These are phyloP conservation scores for Neoascia interrupta DNA, from an alignment of 2,888 invertebrate species.

Conservation along the genomic window DNA sequence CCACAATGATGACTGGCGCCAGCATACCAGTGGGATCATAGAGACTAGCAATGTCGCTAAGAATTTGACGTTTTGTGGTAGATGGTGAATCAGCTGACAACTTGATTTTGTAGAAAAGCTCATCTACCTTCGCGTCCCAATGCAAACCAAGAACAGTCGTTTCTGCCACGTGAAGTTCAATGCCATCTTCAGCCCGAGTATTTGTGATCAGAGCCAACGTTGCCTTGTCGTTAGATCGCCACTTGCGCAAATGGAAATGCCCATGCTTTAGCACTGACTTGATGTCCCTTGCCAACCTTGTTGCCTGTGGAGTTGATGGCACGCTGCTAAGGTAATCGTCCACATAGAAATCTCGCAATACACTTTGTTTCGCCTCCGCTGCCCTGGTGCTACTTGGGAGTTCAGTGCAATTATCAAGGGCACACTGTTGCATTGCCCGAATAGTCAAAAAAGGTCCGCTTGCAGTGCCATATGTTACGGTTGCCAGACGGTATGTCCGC, in stretches of 20 bases:
- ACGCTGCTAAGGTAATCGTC: conserved; percentile 39
- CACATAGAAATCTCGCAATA: conserved; percentile 28
- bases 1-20: conserved; percentile 42
- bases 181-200: background rate
- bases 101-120: conserved; percentile 20
- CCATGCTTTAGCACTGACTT: conserved; percentile 9
- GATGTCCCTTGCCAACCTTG: conserved; percentile 11
- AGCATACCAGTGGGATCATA: conserved; percentile 34
- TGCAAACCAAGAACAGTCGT: conserved; percentile 22
- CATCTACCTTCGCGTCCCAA: conserved; percentile 8
- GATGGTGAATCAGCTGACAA: conserved; percentile 22
- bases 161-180: conserved; percentile 1
- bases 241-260: conserved; percentile 31
- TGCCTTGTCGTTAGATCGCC: conserved; percentile 20
- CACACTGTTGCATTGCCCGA: conserved; percentile 37
- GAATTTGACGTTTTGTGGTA: conserved; percentile 24
- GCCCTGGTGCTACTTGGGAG: conserved; percentile 4
- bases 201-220: conserved; percentile 15
- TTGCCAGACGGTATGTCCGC: conserved; percentile 61
- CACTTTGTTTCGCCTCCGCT: background rate
- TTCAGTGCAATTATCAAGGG: conserved; percentile 11
- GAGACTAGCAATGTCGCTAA: conserved; percentile 6
- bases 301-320: conserved; percentile 13
- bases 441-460: conserved; percentile 52
- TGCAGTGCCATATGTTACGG: conserved; percentile 69